phyloP scores from a whole-genome alignment of 2,888 invertebrate genomes.

The Notodonta ziczac region DNA sequence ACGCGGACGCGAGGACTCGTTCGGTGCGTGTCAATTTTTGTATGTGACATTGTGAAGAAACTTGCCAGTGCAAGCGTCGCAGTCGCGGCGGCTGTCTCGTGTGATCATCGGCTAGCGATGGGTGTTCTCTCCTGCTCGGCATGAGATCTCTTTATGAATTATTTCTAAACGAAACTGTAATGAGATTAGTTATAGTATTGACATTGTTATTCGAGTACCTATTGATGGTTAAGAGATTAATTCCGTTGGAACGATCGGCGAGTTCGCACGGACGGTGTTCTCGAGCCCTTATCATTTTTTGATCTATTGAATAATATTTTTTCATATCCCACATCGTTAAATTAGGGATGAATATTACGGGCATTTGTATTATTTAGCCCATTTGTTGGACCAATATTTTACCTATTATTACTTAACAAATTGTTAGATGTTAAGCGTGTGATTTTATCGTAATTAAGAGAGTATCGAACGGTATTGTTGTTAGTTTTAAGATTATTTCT shows the following conservation, averaged over 20 bases:
- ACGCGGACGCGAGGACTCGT: conserved; percentile 48
- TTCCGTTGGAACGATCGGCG: conserved; percentile 72
- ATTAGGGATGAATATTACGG: conserved; percentile 85
- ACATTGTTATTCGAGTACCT: conserved; percentile 84
- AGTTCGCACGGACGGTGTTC: conserved; percentile 73
- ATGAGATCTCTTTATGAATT: conserved; percentile 77
- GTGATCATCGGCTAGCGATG: conserved; percentile 71
- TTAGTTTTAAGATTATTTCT: conserved; percentile 81
- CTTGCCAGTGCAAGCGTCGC: conserved; percentile 73
- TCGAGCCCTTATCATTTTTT: conserved; percentile 83
- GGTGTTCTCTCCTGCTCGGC: conserved; percentile 68
- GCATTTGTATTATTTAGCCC: conserved; percentile 85
- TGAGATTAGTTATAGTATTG: conserved; percentile 84
- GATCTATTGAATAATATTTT: conserved; percentile 84
- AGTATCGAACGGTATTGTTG: conserved; percentile 84
- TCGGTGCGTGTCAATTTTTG: conserved; percentile 76
- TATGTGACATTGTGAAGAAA: conserved; percentile 61
- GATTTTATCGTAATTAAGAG: conserved; percentile 83
- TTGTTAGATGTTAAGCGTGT: conserved; percentile 85
- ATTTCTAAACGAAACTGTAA: conserved; percentile 81
- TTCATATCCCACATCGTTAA: conserved; percentile 84
- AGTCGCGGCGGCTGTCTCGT: conserved; percentile 79
- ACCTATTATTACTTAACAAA: conserved; percentile 84
- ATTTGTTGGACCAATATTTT: conserved; percentile 86
- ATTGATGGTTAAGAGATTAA: conserved; percentile 77